These are phyloP conservation scores for Epinephelus coioides DNA, from an alignment of 2,797 vertebrate genomes.

Conservation along the genomic window DNA sequence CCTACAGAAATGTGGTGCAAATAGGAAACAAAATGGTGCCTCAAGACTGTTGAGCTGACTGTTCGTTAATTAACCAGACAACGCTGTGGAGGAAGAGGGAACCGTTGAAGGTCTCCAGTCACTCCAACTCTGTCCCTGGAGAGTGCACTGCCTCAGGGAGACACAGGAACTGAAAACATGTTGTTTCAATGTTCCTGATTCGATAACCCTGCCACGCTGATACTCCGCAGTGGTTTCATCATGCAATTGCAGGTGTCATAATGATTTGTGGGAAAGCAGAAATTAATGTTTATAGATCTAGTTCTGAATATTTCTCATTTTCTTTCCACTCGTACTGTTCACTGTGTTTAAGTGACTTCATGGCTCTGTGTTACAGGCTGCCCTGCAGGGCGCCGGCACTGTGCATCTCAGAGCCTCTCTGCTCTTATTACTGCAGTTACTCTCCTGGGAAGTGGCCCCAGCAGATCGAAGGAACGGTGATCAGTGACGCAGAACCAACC, in stretches of 20 bases:
- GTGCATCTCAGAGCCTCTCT: slow-evolving; percentile 58
- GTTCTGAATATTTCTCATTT: slow-evolving; percentile 20
- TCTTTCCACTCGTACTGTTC: slow-evolving; percentile 25
- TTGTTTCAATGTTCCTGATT: slow-evolving; percentile 35
- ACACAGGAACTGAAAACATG: slow-evolving; percentile 22
- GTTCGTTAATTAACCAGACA: slow-evolving; percentile 66
- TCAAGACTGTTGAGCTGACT: slow-evolving; percentile 34
- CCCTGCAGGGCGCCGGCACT: slow-evolving; percentile 60
- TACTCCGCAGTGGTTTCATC: slow-evolving; percentile 10
- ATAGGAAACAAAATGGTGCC: slow-evolving; percentile 59
- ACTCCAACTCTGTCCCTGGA: slow-evolving; percentile 42
- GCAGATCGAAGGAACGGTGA: slow-evolving; percentile 63
- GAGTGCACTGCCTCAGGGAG: slow-evolving; percentile 50
- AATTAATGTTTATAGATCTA: slow-evolving; percentile 20
- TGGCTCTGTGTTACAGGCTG: slow-evolving; percentile 34
- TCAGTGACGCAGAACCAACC: slow-evolving; percentile 70
- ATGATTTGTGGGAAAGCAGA: slow-evolving; percentile 20
- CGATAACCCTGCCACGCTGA: background rate
- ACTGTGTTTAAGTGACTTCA: slow-evolving; percentile 44
- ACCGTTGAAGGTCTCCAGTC: slow-evolving; percentile 53
- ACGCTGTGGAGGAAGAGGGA: slow-evolving; percentile 55
- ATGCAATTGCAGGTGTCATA: slow-evolving; percentile 3
- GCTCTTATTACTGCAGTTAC: slow-evolving; percentile 71
- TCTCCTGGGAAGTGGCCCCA: slow-evolving; percentile 72
- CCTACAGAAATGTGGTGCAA: slow-evolving; percentile 49